These are phyloP conservation scores for Charaxes varanes DNA, from an alignment of 1,140 invertebrate species.

Conservation along the genomic window DNA sequence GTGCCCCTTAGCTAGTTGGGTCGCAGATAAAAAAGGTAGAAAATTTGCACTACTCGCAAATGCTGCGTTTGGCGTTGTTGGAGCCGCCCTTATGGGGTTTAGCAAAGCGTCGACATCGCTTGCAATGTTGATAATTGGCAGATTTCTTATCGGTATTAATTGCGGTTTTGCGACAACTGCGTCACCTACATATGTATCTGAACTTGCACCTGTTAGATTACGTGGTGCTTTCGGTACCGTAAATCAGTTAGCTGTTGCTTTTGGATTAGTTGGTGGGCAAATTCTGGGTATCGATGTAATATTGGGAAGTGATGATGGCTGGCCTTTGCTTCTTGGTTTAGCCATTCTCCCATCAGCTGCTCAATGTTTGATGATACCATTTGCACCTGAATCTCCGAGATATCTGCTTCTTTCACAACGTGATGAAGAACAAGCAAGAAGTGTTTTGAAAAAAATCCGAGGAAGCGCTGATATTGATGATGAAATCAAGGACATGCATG, in stretches of 20 bases:
- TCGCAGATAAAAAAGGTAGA: constrained; percentile 76
- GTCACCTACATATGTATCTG: constrained; percentile 94
- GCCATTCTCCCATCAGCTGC: constrained; percentile 87
- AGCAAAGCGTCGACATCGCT: constrained; percentile 58
- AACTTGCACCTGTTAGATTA: constrained; percentile 91
- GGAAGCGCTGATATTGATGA: constrained; percentile 80
- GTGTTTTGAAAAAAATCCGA: constrained; percentile 59
- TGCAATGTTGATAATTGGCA: constrained; percentile 67
- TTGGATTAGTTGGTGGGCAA: constrained; percentile 89
- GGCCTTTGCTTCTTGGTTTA: constrained; percentile 88
- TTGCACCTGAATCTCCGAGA: constrained; percentile 89
- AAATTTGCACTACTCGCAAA: constrained; percentile 60
- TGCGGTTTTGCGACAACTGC: constrained; percentile 89
- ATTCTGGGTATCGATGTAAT: constrained; percentile 90
- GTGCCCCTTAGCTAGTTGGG: constrained; percentile 91
- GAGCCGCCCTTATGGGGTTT: constrained; percentile 60
- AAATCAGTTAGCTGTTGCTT: constrained; percentile 91
- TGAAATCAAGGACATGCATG: constrained; percentile 92
- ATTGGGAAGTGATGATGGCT: constrained; percentile 88
- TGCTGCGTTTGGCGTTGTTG: constrained; percentile 53
- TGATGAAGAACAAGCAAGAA: constrained; percentile 88
- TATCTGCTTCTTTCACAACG: constrained; percentile 89
- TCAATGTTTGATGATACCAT: constrained; percentile 87
- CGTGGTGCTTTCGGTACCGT: constrained; percentile 91
- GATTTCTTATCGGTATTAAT: constrained; percentile 66